Base-by-base conservation (phyloP, 2,888 invertebrate species). In the Idaea straminata region DNA sequence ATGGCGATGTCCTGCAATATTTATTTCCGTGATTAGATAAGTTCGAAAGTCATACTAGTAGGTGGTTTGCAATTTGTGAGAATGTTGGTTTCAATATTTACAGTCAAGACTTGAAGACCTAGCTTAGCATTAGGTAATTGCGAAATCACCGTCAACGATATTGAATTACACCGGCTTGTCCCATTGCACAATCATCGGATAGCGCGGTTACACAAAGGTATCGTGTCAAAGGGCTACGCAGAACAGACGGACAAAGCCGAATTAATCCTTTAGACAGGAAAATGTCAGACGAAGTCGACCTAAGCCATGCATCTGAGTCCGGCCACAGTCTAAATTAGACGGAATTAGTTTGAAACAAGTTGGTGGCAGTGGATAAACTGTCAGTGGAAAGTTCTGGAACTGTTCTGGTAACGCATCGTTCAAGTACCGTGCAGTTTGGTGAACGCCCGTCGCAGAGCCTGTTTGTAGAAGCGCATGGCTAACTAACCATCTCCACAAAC, bases 301-400 rank as follows among this genome's bases (percentile, higher is more conserved):
- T 77, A 81, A 84, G 79, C 81, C 75, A 67, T 76, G 77, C 74
- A 77, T 78, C 74, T 79, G 72, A 73, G 74, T 75, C 72, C 71
- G 71, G 68, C 78, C 77, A 64, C 81, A 78, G 78, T 72, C 81
- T 79, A 83, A 85, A 84, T 85, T 86, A 83, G 82, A 80, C 73
- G 72, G 81, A 85, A 86, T 86, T 87, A 87, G 84, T 85, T 84
- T 69, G 72, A 69, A 82, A 80, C 84, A 82, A 85, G 82, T 84
- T 78, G 70, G 74, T 72, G 69, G 77, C 74, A 73, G 74, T 75
- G 79, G 76, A 79, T 83, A 83, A 83, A 82, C 80, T 83, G 82
- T 77, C 81, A 76, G 77, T 77, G 68, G 72, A 74, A 81, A 82
- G 77, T 83, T 81, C 68, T 64, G 69, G 66, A 70, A 66, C 66